Percentiles rank a stretch among this genome's conserved stretches.
These are phyloP conservation scores for Latrodectus hesperus DNA, from an alignment of 2,888 invertebrate genomes.

Conservation along the genomic window DNA sequence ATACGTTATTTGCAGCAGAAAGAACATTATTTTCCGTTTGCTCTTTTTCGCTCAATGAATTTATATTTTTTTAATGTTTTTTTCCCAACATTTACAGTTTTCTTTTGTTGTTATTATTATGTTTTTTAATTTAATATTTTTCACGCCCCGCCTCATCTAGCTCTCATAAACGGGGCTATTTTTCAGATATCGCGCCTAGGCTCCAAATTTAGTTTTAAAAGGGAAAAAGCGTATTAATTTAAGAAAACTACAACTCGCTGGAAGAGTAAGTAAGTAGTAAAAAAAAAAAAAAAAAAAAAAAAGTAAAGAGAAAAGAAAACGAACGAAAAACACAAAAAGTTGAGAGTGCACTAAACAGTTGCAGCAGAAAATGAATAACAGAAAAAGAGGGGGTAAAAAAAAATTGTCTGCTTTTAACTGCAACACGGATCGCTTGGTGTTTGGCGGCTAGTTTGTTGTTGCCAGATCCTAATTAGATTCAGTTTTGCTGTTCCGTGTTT, in stretches of 20 bases:
- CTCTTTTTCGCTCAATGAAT: conserved; percentile 51
- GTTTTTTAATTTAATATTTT: conserved; percentile 60
- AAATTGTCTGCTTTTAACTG: conserved; percentile 57
- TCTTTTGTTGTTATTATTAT: background rate
- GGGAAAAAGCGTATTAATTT: conserved; percentile 55
- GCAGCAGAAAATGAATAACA: conserved; percentile 2
- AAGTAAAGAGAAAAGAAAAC: background rate
- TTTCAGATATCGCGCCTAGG: conserved; percentile 37
- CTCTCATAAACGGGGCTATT: conserved; percentile 30
- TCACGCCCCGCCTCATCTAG: conserved; percentile 1
- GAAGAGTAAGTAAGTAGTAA: no score
- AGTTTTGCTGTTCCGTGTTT: conserved; percentile 46
- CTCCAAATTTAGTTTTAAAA: conserved; percentile 47
- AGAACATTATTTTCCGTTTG: conserved; percentile 53
- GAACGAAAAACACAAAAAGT: conserved; percentile 12
- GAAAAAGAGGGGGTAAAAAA: conserved; percentile 9
- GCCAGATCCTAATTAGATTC: conserved; percentile 65
- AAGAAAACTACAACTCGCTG: conserved; percentile 21
- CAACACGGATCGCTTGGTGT: conserved; percentile 51
- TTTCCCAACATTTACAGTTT: background rate
- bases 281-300: conserved; percentile 19
- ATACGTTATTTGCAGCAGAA: conserved; percentile 49
- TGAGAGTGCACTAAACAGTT: background rate
- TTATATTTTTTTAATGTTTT: conserved; percentile 23
- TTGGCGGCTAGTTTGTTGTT: conserved; percentile 53